Evolutionary conservation across 2,113 vertebrate genomes (phyloP), one percentile per base, ranked within the genome.

Genomic region (Mustela lutreola): DNA sequence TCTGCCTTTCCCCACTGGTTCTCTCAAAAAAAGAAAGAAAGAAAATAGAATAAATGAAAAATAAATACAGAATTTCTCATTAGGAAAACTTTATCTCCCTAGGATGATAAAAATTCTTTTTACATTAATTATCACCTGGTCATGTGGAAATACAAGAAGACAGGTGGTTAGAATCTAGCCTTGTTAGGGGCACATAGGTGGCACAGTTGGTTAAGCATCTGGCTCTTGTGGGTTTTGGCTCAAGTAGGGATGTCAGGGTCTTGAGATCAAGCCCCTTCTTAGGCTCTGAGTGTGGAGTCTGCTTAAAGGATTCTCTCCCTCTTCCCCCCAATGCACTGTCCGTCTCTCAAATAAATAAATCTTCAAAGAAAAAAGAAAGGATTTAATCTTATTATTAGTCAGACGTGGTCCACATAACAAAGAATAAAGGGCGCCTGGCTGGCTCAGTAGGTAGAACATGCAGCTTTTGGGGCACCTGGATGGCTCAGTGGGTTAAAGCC

Each of bases 331-430:
- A 8, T 28, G 26, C 31, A 67, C 31, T 16, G 24, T 65, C 62
- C 7, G 14, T 33, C 28, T 33, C 65, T 67, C 65, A 70, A 70
- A 70, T n/a, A n/a, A 70, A 70, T n/a, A 18, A 70, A 9, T 70
- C 16, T n/a, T n/a, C 7, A 67, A 67, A 33, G 11, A 33, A 65
- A 65, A 65, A 65, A 67, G 5, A 70, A 70, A 87, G 36, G 70
- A 78, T 70, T 96, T 91, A 73, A 62, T 45, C 33, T 82, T 83
- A 19, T 78, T 33, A 75, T n/a, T 93, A 79, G 73, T 60, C 89
- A 94, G 42, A 71, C 2, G 16, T 53, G 28, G 4, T 91, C 6
- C 24, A 80, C 56, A 79, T 91, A 95, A 48, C 89, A 76, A 89
- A 39, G 7, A 65, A 84, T 89, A 76, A 28, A 76, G 14, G 73